These are phyloP conservation scores for Microcaecilia unicolor DNA, from an alignment of 2,797 vertebrate species.

Conservation along the genomic window DNA sequence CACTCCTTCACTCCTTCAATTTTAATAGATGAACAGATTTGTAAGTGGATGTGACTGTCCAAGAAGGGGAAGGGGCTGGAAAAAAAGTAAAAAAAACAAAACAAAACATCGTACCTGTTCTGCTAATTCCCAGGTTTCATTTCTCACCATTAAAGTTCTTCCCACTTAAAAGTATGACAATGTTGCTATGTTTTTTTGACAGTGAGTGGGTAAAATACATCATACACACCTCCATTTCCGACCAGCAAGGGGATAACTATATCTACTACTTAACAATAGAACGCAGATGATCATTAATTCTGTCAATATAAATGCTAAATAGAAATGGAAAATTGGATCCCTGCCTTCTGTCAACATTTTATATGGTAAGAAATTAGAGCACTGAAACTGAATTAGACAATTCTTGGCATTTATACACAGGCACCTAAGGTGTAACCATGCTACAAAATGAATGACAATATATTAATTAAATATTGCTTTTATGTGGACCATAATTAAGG, in stretches of 20 bases:
- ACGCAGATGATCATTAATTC: conserved; percentile 51
- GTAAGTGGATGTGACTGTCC: no score
- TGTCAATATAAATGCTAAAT: conserved; percentile 72
- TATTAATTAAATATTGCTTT: conserved; percentile 56
- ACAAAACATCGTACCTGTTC: no score
- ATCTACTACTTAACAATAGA: conserved; percentile 41
- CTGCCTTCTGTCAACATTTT: conserved; percentile 44
- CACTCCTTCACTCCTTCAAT: no score
- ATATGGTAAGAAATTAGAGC: conserved; percentile 45
- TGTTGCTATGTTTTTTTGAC: background rate
- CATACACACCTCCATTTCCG: conserved; percentile 9
- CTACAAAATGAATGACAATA: conserved; percentile 44
- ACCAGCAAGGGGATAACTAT: conserved; percentile 16
- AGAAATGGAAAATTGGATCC: conserved; percentile 54
- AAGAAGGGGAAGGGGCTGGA: no score
- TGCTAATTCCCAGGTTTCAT: conserved; percentile 10
- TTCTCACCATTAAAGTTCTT: conserved; percentile 3
- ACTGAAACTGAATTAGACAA: conserved; percentile 46
- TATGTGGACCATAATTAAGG: conserved; percentile 39
- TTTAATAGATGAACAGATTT: no score
- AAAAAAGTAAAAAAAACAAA: no score
- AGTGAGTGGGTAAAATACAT: conserved; percentile 4
- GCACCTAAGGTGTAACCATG: conserved; percentile 36
- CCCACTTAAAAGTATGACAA: conserved; percentile 10
- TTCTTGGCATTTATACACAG: conserved; percentile 33